Evolutionary conservation across 2,113 vertebrate species (phyloP).

Genomic region (Anseranas semipalmata): DNA sequence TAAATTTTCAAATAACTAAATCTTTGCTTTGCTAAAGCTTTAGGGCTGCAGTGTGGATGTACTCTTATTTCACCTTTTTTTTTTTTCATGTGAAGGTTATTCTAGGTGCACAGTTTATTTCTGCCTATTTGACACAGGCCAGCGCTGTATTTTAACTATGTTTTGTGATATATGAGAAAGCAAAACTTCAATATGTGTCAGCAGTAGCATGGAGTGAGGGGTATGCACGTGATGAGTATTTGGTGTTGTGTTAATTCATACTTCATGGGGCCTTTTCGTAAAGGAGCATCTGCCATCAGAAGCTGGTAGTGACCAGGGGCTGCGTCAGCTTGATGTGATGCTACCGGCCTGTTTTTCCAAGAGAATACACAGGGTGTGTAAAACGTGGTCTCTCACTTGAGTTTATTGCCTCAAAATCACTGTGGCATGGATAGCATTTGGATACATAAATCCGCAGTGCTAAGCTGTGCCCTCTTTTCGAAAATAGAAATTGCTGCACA

Average conservation of each 20-base stretch:
- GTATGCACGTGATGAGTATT: not conserved
- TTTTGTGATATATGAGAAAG: not conserved
- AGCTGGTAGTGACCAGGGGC: not conserved
- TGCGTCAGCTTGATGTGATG: not conserved
- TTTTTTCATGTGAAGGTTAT: too few relatives aligned
- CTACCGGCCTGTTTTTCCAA: not conserved
- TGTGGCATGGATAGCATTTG: not conserved
- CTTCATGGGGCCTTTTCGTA: not conserved
- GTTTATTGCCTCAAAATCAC: not conserved
- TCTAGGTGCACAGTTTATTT: not conserved
- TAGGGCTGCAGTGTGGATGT: not conserved
- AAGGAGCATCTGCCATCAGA: not conserved
- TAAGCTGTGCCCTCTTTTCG: conserved; percentile 45
- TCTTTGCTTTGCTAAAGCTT: not conserved
- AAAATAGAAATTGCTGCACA: conserved; percentile 59
- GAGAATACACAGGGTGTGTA: not conserved
- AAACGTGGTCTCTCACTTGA: not conserved
- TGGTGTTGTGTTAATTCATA: not conserved
- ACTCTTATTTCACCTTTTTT: too few relatives aligned
- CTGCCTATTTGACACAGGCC: too few relatives aligned
- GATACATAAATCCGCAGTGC: conserved; percentile 31
- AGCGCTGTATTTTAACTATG: not conserved
- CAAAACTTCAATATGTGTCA: not conserved
- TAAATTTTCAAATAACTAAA: not conserved
- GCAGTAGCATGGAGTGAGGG: not conserved